Evolutionary conservation across 2,888 invertebrate species (phyloP).

Genomic region (Eilema griseolum): DNA sequence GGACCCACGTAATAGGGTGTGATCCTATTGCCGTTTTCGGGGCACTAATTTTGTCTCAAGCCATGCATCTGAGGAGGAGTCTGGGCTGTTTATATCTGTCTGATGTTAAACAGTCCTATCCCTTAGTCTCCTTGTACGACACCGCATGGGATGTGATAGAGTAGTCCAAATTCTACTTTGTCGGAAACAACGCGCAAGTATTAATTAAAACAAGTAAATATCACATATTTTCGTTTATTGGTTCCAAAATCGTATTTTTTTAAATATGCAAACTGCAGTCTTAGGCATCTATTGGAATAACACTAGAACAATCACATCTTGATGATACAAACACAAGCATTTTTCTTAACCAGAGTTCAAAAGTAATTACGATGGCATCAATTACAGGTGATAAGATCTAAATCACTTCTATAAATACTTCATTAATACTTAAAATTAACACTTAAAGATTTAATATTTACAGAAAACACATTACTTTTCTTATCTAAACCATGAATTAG

Average conservation of each 20-base stretch:
- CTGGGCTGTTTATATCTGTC: too few relatives aligned
- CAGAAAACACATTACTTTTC: neutral
- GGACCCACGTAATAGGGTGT: too few relatives aligned
- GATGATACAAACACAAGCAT: neutral
- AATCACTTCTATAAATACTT: neutral
- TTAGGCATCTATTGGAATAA: neutral
- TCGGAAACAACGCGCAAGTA: too few relatives aligned
- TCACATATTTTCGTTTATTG: neutral
- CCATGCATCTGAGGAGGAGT: too few relatives aligned
- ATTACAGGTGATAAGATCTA: too few relatives aligned
- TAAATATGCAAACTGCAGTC: neutral
- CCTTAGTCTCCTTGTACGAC: too few relatives aligned
- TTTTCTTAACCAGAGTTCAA: neutral
- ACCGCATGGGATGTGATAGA: too few relatives aligned
- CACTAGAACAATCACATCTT: neutral
- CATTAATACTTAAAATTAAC: neutral
- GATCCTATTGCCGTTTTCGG: too few relatives aligned
- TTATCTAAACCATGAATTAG: too few relatives aligned
- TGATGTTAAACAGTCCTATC: too few relatives aligned
- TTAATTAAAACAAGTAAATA: neutral
- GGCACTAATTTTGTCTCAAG: too few relatives aligned
- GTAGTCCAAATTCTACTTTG: too few relatives aligned
- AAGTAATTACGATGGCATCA: neutral
- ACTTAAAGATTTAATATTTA: neutral
- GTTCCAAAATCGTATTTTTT: neutral